Base-by-base conservation (phyloP, 2,797 vertebrate species). In the Parotocinclus haroldoi region DNA sequence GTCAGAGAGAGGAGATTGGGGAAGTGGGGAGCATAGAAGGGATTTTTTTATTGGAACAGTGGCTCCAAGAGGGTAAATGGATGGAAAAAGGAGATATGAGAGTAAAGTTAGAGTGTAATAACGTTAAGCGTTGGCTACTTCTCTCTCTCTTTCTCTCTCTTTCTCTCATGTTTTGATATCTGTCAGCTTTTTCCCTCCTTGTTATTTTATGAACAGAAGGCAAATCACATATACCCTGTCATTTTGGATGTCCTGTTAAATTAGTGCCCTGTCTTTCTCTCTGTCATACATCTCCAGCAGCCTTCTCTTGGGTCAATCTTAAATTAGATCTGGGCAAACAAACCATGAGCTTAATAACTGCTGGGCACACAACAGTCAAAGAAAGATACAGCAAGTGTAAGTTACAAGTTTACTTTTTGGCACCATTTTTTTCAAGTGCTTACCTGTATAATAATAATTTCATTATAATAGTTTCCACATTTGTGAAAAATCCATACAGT, bases 161-260 rank as follows among this genome's bases (percentile, higher is more conserved):
- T 11, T 27, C 44, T 37, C 19, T 56, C 9, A 10, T 58, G 44
- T 59, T 72, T 58, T 71, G 69, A 76, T 66, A 74, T 66, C 69
- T 78, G 71, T 76, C 76, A 79, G 66, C 68, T 71, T 73, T 76
- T 58, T 66, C 36, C 58, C n/a, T n/a, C 71, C 59, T 36, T 52
- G 69, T 68, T 79, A 78, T 75, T 79, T 76, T 76, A 77, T 63
- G 72, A 71, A 63, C 53, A 58, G 66, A 65, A 58, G 76, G 62
- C 70, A 73, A 74, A 75, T 75, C 77, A 75, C 63, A 69, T 45
- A 62, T 66, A 58, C 58, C 46, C 53, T 69, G 72, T 76, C 66
- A 60, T 74, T 75, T 48, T 59, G 45, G 48, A 71, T 66, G 69
- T 60, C 75, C 60, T 48, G 48, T 51, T 78, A 66, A 75, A 76